Conservation (phyloP, 2,888 invertebrate genomes). For the Agrochola litura region DNA sequence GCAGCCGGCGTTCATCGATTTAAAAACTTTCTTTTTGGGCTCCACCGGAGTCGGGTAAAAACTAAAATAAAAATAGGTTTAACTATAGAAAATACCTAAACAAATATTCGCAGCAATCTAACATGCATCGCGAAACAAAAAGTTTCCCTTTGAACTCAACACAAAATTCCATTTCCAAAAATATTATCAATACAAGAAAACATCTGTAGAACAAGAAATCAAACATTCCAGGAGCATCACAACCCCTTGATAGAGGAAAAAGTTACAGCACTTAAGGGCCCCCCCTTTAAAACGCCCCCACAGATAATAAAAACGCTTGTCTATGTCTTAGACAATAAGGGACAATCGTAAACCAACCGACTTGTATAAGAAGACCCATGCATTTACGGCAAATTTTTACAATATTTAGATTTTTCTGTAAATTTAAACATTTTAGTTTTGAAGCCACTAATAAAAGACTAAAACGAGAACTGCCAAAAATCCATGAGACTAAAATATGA, state of each 20-base stretch:
- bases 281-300: conserved; percentile 86
- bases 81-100: background rate
- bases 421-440: background rate
- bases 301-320: conserved; percentile 89
- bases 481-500: fast-evolving
- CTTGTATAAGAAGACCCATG: conserved; percentile 71
- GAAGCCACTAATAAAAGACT: background rate
- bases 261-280: conserved; percentile 85
- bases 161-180: conserved; percentile 5
- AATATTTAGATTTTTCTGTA: fast-evolving
- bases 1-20: too few species aligned
- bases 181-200: conserved; percentile 35
- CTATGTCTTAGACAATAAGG: conserved; percentile 88
- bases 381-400: background rate
- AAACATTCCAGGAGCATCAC: conserved; percentile 70
- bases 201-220: conserved; percentile 67
- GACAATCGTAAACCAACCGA: conserved; percentile 79
- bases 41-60: too few species aligned
- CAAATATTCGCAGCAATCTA: background rate
- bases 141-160: background rate
- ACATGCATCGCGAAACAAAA: background rate
- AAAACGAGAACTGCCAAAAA: background rate
- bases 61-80: too few species aligned
- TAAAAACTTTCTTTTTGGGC: too few species aligned
- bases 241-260: conserved; percentile 79